These are phyloP conservation scores for Papilio helenus DNA, from an alignment of 1,140 invertebrate species.

Conservation along the genomic window DNA sequence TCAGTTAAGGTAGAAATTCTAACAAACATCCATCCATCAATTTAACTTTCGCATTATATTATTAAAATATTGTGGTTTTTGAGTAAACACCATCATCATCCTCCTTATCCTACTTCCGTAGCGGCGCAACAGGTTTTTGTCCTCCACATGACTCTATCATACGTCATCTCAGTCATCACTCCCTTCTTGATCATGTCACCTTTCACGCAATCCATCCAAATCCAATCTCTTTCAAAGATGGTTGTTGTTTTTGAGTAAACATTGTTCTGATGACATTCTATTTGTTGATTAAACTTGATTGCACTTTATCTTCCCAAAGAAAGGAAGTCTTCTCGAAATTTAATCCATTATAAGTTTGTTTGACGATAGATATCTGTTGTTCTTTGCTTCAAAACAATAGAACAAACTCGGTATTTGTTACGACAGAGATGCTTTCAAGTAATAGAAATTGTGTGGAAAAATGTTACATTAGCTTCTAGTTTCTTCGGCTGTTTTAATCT, in stretches of 20 bases:
- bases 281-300: constrained; percentile 13
- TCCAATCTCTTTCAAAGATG: no score
- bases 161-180: no score
- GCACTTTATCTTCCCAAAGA: background rate
- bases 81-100: no score
- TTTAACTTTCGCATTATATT: no score
- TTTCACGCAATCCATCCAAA: no score
- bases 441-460: background rate
- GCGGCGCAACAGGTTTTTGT: no score
- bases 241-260: background rate
- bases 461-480: background rate
- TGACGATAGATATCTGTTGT: background rate
- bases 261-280: background rate
- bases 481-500: background rate
- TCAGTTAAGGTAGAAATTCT: no score
- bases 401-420: background rate
- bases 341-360: constrained; percentile 20
- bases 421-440: constrained; percentile 3
- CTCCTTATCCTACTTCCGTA: no score
- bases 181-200: no score
- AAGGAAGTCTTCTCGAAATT: background rate
- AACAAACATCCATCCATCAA: no score
- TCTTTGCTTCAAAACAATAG: background rate
- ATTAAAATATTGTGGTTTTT: background rate
- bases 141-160: no score